A percentile compares a stretch with the other conserved stretches of the same genome.
These are phyloP conservation scores for Chelmon rostratus DNA, from an alignment of 2,797 vertebrate genomes.

Conservation along the genomic window DNA sequence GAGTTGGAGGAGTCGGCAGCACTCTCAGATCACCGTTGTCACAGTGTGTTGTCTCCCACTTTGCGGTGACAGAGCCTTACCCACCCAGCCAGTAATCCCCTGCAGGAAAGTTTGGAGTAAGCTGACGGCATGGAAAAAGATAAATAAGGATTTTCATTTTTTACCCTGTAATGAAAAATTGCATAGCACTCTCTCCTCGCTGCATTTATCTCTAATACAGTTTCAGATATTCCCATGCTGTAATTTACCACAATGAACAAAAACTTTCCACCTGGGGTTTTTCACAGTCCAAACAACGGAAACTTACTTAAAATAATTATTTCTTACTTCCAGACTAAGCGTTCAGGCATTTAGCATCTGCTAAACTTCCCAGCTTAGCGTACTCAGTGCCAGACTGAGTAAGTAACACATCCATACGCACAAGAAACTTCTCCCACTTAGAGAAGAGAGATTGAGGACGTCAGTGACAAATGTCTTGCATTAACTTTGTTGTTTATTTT, in stretches of 20 bases:
- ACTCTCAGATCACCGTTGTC: slow-evolving; percentile 74
- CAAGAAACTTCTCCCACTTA: slow-evolving; percentile 77
- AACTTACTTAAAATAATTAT: slow-evolving; percentile 48
- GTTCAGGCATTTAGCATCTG: slow-evolving; percentile 30
- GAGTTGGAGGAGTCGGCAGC: slow-evolving; percentile 61
- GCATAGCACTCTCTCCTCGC: slow-evolving; percentile 61
- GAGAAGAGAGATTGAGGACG: slow-evolving; percentile 75
- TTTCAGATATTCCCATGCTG: slow-evolving; percentile 58
- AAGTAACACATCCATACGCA: slow-evolving; percentile 61
- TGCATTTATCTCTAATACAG: slow-evolving; percentile 67
- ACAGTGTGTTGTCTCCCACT: slow-evolving; percentile 75
- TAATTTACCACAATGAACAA: slow-evolving; percentile 57
- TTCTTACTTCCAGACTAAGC: slow-evolving; percentile 7
- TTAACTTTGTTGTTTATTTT: slow-evolving; percentile 89
- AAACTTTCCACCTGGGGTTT: slow-evolving; percentile 44
- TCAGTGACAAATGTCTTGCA: slow-evolving; percentile 88
- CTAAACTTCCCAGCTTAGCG: slow-evolving; percentile 26
- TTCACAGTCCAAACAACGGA: slow-evolving; percentile 32
- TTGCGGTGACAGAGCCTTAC: slow-evolving; percentile 71
- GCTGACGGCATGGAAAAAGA: slow-evolving; percentile 82
- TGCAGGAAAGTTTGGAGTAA: slow-evolving; percentile 78
- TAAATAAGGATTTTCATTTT: slow-evolving; percentile 84
- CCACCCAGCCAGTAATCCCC: slow-evolving; percentile 78
- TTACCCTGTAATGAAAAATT: slow-evolving; percentile 78
- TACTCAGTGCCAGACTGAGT: slow-evolving; percentile 29